Base-by-base conservation (phyloP, 2,797 vertebrate species). In the Molossus alvarezi region DNA sequence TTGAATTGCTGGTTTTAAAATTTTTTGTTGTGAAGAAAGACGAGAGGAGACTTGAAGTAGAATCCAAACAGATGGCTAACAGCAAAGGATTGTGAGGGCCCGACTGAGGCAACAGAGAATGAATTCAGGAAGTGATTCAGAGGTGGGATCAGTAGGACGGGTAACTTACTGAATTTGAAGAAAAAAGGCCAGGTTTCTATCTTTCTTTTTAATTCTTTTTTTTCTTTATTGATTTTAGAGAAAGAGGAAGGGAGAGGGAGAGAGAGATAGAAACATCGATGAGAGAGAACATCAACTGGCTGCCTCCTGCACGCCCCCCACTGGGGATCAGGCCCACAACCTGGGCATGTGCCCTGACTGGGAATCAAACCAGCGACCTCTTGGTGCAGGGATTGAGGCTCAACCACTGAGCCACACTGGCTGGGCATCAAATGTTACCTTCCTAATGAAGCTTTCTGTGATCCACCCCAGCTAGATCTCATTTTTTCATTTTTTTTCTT, bases 51-150 rank as follows among this genome's bases (percentile, higher is more conserved):
- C 15, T 20, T 80, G 48, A 69, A 72, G 80, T 20, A 86, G 64
- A 96, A 95, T 65, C 15, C 58, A 73, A 84, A 88, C 4, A 89
- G 64, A 81, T 41, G 37, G 64, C 53, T 53, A 23, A 69, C 9
- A n/a, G 51, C 76, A 88, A 85, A 62, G 53, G 58, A 72, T 3
- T 80, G 48, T 45, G 51, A 81, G 13, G 75, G 55, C 41, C 62
- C 71, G 41, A 69, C 41, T 58, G 57, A 62, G 25, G 14, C 69
- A 60, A 73, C 0, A 62, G 45, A 90, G 33, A 53, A 86, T 25
- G 51, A 85, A 82, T 9, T 82, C 86, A 91, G 58, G 83, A 90
- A 71, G 57, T 14, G 17, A 33, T 25, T 90, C 33, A 75, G 53
- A 81, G 33, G 20, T 14, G 21, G 58, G 77, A 77, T 90, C 51